Conservation (phyloP, 2,797 vertebrate genomes). For the Heteromormyrus szaboi region DNA sequence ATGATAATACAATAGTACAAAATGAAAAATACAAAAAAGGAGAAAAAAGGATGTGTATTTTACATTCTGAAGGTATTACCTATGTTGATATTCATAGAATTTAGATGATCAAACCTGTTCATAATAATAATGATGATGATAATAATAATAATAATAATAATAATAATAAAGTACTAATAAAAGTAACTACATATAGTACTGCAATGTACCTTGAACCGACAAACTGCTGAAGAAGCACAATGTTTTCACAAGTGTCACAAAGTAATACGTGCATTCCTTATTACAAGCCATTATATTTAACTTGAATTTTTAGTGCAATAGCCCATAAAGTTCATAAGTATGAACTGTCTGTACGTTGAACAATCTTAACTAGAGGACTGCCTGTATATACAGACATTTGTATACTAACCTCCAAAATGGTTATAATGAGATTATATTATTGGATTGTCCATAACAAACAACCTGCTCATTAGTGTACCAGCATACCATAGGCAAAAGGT, state of each 20-base stretch:
- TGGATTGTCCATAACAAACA: neutral
- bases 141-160: neutral
- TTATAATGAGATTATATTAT: neutral
- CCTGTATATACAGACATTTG: neutral
- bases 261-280: neutral
- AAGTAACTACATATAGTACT: neutral
- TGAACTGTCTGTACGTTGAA: neutral
- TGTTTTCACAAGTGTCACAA: neutral
- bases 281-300: neutral
- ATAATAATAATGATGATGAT: neutral
- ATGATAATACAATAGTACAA: neutral
- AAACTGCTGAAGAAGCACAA: neutral
- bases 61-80: neutral
- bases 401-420: neutral
- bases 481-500: neutral
- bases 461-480: neutral
- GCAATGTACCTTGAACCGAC: neutral
- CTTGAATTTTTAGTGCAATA: neutral
- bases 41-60: neutral
- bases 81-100: neutral
- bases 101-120: neutral
- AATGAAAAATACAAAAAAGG: neutral
- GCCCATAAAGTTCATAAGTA: neutral
- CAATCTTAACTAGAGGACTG: neutral
- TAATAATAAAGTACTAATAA: neutral